Percentiles rank a stretch among this genome's conserved stretches.
Conservation (phyloP, 2,888 invertebrate species). For the Scrobipalpa atriplicella region DNA sequence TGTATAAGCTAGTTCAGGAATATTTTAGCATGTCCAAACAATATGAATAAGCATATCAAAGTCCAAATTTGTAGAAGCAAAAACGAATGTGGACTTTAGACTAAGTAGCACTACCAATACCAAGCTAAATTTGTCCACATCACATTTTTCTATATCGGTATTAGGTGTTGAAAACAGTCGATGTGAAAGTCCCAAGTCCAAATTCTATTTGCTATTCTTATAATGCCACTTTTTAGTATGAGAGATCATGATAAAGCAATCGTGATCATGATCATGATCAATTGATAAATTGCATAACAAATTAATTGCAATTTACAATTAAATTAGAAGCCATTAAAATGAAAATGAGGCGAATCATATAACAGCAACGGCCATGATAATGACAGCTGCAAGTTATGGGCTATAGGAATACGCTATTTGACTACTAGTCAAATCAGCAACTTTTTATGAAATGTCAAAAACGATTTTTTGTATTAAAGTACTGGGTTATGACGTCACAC, state of each 20-base stretch:
- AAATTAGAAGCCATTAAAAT: neutral
- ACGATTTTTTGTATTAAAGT: too few species aligned
- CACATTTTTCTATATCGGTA: neutral
- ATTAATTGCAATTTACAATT: neutral
- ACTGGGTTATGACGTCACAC: too few species aligned
- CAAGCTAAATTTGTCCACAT: neutral
- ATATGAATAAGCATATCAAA: neutral
- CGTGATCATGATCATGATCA: neutral
- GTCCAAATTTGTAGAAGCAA: neutral
- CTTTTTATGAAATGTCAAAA: too few species aligned
- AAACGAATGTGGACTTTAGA: neutral
- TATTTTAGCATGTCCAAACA: neutral
- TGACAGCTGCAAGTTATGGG: neutral
- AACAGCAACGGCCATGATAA: neutral
- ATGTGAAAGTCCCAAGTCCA: neutral
- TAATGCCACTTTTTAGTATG: neutral
- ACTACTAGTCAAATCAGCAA: too few species aligned
- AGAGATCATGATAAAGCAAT: neutral
- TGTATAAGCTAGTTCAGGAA: neutral
- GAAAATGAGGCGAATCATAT: neutral
- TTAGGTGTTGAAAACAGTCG: neutral
- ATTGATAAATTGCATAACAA: neutral
- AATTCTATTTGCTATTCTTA: neutral
- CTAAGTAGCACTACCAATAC: too few species aligned
- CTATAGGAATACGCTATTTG: neutral